These are phyloP conservation scores for Siniperca scherzeri DNA, from an alignment of 2,797 vertebrate species.

Conservation along the genomic window DNA sequence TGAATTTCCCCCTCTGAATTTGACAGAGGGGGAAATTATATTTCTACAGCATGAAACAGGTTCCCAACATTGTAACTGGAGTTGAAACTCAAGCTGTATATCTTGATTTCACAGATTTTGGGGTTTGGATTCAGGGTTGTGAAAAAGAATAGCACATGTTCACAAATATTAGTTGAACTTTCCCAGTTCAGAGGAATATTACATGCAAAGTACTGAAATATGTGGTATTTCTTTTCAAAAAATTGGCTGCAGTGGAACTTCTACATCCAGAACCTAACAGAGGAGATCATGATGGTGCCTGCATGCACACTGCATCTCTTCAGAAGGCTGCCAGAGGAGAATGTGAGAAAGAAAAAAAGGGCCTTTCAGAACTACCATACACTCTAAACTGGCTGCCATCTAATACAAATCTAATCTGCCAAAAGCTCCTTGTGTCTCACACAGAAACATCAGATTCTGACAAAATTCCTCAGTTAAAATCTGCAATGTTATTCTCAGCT, in stretches of 20 bases:
- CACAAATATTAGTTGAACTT: background rate
- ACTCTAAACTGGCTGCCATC: constrained; percentile 16
- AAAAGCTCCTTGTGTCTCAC: constrained; percentile 12
- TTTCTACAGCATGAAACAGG: background rate
- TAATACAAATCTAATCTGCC: constrained; percentile 11
- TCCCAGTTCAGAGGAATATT: constrained; percentile 9
- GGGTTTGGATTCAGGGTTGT: background rate
- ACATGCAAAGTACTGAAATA: constrained; percentile 11
- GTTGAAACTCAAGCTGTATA: background rate
- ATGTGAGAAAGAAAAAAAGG: constrained; percentile 17
- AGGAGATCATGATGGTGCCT: constrained; percentile 23
- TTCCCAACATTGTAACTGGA: background rate
- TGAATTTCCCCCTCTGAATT: background rate
- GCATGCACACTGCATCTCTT: constrained; percentile 27
- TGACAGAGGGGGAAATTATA: background rate
- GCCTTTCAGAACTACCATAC: constrained; percentile 9
- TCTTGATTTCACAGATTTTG: constrained; percentile 10
- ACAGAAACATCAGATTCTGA: constrained; percentile 26
- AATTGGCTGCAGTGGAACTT: constrained; percentile 17
- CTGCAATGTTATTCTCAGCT: background rate
- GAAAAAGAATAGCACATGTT: background rate
- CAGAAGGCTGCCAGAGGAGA: constrained; percentile 34
- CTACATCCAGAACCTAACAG: constrained; percentile 17
- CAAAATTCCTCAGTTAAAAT: constrained; percentile 1
- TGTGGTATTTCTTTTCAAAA: constrained; percentile 30